Conservation (phyloP, 2,888 invertebrate genomes). For the Pomacea canaliculata region DNA sequence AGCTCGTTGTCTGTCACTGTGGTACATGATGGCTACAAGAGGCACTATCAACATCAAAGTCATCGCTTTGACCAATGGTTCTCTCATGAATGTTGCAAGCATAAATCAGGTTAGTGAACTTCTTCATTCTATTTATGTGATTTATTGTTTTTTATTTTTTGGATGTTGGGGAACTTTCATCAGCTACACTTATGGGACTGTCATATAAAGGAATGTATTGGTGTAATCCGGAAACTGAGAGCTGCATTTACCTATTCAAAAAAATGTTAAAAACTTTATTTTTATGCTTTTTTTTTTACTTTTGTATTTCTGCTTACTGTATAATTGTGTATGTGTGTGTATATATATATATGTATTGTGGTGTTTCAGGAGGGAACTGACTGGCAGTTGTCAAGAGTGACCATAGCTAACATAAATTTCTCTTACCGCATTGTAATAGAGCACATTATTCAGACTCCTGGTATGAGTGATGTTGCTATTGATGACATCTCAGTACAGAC, state of each 20-base stretch:
- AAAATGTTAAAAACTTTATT: no score
- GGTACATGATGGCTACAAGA: conserved; percentile 60
- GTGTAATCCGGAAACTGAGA: no score
- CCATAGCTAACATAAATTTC: conserved; percentile 15
- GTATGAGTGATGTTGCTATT: conserved; percentile 55
- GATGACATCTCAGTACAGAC: conserved; percentile 56
- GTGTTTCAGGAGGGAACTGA: conserved; percentile 24
- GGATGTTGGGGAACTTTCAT: no score
- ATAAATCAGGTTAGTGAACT: conserved; percentile 12
- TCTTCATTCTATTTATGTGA: no score
- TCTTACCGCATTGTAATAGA: conserved; percentile 55
- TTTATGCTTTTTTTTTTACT: no score
- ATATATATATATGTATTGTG: no score
- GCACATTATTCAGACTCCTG: conserved; percentile 31
- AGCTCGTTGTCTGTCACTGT: conserved; percentile 58
- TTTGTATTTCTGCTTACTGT: no score
- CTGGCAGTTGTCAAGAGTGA: conserved; percentile 43
- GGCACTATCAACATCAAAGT: conserved; percentile 50
- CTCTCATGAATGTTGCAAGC: not conserved
- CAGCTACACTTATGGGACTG: no score
- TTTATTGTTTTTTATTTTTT: not conserved
- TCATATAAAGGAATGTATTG: no score
- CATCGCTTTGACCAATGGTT: conserved; percentile 32
- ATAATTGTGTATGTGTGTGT: no score
- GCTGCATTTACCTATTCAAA: no score